Percentiles rank a stretch among this genome's conserved stretches.
Conservation (phyloP, 2,888 invertebrate genomes). For the Tipula unca region DNA sequence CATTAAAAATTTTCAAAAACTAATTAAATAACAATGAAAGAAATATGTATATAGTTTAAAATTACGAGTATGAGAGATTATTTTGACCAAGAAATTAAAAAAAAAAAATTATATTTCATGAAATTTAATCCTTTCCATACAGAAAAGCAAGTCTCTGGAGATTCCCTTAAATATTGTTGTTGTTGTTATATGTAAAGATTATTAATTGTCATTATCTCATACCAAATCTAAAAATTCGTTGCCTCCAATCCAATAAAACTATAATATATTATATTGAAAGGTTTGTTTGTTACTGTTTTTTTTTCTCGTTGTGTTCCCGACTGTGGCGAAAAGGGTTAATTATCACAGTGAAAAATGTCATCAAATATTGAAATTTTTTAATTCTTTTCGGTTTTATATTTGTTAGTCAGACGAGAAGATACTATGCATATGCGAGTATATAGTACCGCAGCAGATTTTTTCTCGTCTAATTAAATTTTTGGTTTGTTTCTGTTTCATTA, state of each 20-base stretch:
- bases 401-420: neutral
- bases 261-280: neutral
- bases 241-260: neutral
- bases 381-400: neutral
- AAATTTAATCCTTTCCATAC: neutral
- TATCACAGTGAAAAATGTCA: neutral
- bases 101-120: neutral
- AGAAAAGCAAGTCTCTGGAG: neutral
- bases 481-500: neutral
- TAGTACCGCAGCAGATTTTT: neutral
- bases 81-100: neutral
- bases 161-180: neutral
- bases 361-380: neutral
- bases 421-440: neutral
- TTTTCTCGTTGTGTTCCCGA: neutral
- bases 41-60: neutral
- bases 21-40: neutral
- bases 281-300: neutral
- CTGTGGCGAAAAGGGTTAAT: neutral
- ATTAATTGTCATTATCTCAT: neutral
- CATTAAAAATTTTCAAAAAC: neutral
- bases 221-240: neutral
- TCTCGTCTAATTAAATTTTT: neutral
- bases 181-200: neutral
- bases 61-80: conserved; percentile 1